Base-by-base conservation (phyloP, 2,113 vertebrate genomes). In the Pundamilia nyererei region DNA sequence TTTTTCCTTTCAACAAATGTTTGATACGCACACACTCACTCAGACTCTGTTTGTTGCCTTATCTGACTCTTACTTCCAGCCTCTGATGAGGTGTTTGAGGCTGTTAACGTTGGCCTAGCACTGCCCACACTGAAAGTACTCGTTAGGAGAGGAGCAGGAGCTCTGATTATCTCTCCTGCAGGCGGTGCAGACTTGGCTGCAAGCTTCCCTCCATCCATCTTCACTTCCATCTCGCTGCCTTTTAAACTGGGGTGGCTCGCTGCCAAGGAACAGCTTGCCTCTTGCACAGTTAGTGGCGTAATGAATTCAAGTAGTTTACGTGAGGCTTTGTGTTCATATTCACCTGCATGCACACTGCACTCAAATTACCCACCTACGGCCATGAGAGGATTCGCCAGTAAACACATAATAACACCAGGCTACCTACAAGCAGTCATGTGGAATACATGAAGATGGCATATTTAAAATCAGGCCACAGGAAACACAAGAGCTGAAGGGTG, bases 181-280 rank as follows among this genome's bases (percentile, higher is more conserved):
- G 93, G 88, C 60, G 7, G 60, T 83, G 7, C 54, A 60, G 82
- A n/a, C 70, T 90, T 92, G 89, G 87, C 70, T 40, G 42, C 10
- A 2, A 84, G n/a, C 49, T 55, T 26, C 72, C 65, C 83, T 80
- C 86, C 86, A 87, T 93, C 90, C 80, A 87, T 89, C 89, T 81
- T 92, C 80, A 38, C 81, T 58, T 83, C 65, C 21, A 55, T 81
- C 79, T 40, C 7, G 68, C 84, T 83, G 49, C 79, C 5, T 80
- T 79, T 97, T 96, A 95, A 84, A 29, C 53, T 29, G 42, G 9
- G 79, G 94, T 95, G 97, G 96, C 96, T 91, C 83, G 82, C 87
- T 93, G 97, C 97, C 97, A 94, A 85, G 95, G 96, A 96, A 93
- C 95, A 87, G 89, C 96, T 94, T 93, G 94, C 93, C 92, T 70